Conservation (phyloP, 2,113 vertebrate species). For the Nerophis lumbriciformis region DNA sequence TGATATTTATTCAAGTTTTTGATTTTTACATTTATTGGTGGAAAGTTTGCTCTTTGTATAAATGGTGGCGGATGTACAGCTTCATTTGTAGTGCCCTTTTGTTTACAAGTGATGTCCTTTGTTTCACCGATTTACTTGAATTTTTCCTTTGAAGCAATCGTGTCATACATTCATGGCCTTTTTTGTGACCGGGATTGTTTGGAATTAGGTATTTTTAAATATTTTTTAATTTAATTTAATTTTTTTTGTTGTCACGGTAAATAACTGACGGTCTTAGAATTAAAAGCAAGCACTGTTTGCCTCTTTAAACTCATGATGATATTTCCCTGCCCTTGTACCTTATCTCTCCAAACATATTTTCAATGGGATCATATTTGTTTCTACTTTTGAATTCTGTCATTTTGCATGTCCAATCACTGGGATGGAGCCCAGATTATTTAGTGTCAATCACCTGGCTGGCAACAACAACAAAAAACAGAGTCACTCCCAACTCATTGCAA, state of each 20-base stretch:
- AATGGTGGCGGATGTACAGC: conserved; percentile 46
- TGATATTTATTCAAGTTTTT: conserved; percentile 69
- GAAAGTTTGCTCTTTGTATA: conserved; percentile 58
- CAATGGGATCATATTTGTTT: conserved; percentile 12
- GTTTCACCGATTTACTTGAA: conserved; percentile 68
- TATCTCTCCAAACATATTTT: not conserved
- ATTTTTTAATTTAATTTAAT: conserved; percentile 33
- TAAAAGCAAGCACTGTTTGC: conserved; percentile 49
- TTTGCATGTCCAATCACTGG: conserved; percentile 65
- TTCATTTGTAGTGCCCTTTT: conserved; percentile 33
- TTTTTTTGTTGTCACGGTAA: conserved; percentile 23
- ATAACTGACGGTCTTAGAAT: conserved; percentile 45
- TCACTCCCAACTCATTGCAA: conserved; percentile 69
- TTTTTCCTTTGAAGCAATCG: conserved; percentile 49
- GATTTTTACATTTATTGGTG: conserved; percentile 56
- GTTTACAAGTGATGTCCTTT: conserved; percentile 55
- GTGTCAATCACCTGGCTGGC: conserved; percentile 57
- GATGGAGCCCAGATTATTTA: conserved; percentile 57
- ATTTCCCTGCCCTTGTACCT: not conserved
- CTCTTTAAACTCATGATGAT: conserved; percentile 32
- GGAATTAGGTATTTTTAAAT: conserved; percentile 61
- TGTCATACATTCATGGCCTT: conserved; percentile 61
- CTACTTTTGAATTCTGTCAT: conserved; percentile 22
- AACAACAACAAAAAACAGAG: conserved; percentile 45
- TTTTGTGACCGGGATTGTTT: conserved; percentile 54